Conservation (phyloP, 2,888 invertebrate species). For the Augiades crinisus region DNA sequence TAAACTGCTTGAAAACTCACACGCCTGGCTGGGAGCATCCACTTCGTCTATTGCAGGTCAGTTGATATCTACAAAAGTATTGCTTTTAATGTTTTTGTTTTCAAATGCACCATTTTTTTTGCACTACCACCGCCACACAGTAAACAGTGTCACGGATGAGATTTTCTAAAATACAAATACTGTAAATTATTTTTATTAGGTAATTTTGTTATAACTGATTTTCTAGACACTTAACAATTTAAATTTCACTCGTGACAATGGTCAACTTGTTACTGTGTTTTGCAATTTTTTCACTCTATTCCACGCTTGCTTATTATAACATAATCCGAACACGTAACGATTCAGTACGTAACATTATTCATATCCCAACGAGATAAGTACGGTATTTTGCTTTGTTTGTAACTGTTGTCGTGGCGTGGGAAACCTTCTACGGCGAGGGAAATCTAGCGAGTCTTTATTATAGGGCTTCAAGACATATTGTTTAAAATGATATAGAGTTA, state of each 20-base stretch:
- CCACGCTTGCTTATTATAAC: conserved; percentile 34
- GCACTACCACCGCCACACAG: background rate
- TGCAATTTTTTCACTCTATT: conserved; percentile 11
- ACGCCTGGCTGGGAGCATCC: conserved; percentile 95
- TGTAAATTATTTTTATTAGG: too few species aligned
- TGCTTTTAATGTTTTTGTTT: background rate
- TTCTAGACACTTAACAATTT: too few species aligned
- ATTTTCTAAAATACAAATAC: background rate
- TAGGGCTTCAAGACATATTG: conserved; percentile 33
- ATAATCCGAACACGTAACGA: conserved; percentile 41
- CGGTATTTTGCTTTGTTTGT: conserved; percentile 31
- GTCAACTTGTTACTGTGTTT: background rate
- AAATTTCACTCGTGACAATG: background rate
- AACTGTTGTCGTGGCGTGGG: conserved; percentile 42
- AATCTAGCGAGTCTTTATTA: conserved; percentile 31
- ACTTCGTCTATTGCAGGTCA: conserved; percentile 95
- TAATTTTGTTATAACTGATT: background rate
- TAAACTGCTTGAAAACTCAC: conserved; percentile 94
- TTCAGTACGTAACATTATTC: conserved; percentile 42
- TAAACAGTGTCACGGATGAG: background rate
- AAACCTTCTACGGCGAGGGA: conserved; percentile 35
- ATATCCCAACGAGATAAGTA: conserved; percentile 39
- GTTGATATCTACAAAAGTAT: conserved; percentile 58
- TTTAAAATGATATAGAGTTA: conserved; percentile 30
- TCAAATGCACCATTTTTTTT: background rate